Conservation (phyloP, 2,113 vertebrate genomes). For the Cettia cetti region DNA sequence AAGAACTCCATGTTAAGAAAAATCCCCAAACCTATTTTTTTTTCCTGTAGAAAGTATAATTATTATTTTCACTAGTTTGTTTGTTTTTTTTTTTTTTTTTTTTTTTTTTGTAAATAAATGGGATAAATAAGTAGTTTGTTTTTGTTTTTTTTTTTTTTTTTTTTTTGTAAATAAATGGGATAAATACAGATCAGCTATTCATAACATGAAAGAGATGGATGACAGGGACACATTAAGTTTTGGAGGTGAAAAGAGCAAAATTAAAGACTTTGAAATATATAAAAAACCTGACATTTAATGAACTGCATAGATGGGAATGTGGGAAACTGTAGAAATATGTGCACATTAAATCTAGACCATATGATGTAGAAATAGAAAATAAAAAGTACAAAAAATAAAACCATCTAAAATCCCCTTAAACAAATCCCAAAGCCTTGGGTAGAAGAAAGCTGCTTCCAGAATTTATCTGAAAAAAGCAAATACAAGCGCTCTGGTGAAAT, state of each 20-base stretch:
- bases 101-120: neutral
- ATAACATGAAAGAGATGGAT: neutral
- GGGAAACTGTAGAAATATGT: neutral
- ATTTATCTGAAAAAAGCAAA: neutral
- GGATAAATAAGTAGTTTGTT: no score
- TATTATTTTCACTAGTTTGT: neutral
- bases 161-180: neutral
- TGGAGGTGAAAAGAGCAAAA: neutral
- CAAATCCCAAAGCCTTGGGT: neutral
- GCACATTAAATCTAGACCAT: neutral
- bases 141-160: no score
- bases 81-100: no score
- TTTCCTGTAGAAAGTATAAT: neutral
- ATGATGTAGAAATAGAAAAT: neutral
- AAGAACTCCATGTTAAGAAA: neutral
- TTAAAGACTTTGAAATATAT: neutral
- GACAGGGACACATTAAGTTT: neutral
- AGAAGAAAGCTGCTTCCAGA: neutral
- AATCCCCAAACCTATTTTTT: accelerated
- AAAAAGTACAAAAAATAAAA: neutral
- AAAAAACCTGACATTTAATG: accelerated
- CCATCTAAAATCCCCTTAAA: neutral
- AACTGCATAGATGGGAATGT: neutral
- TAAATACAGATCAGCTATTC: neutral
- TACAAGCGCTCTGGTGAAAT: neutral